Percentiles rank a stretch among this genome's conserved stretches.
These are phyloP conservation scores for Megaceryle maxima DNA, from an alignment of 2,113 vertebrate species.

Conservation along the genomic window DNA sequence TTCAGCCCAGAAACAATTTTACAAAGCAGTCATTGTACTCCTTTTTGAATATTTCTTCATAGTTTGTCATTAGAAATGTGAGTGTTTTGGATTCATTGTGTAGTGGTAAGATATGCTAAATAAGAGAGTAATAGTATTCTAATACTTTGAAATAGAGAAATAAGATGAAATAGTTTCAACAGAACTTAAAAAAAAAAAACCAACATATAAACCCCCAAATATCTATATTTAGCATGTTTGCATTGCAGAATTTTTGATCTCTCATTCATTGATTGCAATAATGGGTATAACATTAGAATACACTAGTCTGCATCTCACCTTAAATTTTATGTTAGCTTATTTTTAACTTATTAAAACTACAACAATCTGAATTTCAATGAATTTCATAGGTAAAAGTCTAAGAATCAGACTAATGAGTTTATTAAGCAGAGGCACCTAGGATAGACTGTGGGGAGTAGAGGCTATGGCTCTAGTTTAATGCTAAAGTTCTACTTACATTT, in stretches of 20 bases:
- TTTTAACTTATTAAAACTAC: not conserved
- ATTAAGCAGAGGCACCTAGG: not conserved
- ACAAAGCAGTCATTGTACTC: not conserved
- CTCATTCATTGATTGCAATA: not conserved
- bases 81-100: not conserved
- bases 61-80: not conserved
- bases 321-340: not conserved
- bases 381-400: rapidly evolving
- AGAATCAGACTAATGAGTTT: not conserved
- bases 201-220: not conserved
- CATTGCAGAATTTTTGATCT: not conserved
- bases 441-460: not conserved
- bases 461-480: not conserved
- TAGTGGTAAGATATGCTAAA: not conserved
- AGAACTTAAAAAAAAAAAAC: not conserved
- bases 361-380: not conserved
- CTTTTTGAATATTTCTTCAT: not conserved
- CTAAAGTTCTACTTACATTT: not conserved
- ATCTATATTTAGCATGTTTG: not conserved
- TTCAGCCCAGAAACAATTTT: not conserved
- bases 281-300: not conserved
- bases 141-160: not conserved
- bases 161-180: not conserved
- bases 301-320: not conserved
- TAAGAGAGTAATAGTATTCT: not conserved